Evolutionary conservation across 2,113 vertebrate genomes (phyloP).

Genomic region (Corythaeola cristata): DNA sequence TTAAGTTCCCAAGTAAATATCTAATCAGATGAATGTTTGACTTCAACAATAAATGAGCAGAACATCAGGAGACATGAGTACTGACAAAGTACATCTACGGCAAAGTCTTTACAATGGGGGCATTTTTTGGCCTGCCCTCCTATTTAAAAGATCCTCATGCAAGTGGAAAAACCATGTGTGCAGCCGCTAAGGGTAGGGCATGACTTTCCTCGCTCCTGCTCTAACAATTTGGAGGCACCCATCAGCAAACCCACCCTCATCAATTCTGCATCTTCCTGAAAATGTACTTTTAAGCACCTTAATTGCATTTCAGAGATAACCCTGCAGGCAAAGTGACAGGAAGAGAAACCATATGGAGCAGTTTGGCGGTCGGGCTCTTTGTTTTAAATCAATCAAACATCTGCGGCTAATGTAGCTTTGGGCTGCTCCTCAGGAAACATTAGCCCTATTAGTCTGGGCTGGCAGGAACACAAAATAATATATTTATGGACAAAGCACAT

Average conservation of each 20-base stretch:
- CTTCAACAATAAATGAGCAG: constrained; percentile 67
- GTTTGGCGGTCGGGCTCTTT: constrained; percentile 84
- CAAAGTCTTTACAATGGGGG: not conserved
- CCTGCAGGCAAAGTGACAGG: constrained; percentile 92
- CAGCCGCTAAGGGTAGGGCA: constrained; percentile 35
- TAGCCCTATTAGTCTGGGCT: constrained; percentile 93
- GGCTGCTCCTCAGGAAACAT: constrained; percentile 98
- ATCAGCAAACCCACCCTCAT: constrained; percentile 81
- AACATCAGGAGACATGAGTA: constrained; percentile 21
- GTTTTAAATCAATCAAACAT: constrained; percentile 96
- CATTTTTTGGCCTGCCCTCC: constrained; percentile 26
- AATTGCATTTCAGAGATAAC: constrained; percentile 99
- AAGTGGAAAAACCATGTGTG: constrained; percentile 3
- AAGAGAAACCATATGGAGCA: constrained; percentile 87
- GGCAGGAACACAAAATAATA: constrained; percentile 87
- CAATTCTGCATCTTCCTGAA: constrained; percentile 94
- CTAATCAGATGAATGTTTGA: constrained; percentile 51
- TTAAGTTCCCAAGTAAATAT: constrained; percentile 45
- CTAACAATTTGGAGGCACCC: constrained; percentile 72
- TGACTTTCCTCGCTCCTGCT: constrained; percentile 59
- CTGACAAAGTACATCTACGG: not conserved
- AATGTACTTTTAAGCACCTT: constrained; percentile 96
- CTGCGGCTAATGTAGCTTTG: constrained; percentile 94
- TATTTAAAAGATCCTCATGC: not conserved
- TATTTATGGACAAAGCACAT: constrained; percentile 84